phyloP scores from a whole-genome alignment of 2,797 vertebrate species.

The Manis pentadactyla region DNA sequence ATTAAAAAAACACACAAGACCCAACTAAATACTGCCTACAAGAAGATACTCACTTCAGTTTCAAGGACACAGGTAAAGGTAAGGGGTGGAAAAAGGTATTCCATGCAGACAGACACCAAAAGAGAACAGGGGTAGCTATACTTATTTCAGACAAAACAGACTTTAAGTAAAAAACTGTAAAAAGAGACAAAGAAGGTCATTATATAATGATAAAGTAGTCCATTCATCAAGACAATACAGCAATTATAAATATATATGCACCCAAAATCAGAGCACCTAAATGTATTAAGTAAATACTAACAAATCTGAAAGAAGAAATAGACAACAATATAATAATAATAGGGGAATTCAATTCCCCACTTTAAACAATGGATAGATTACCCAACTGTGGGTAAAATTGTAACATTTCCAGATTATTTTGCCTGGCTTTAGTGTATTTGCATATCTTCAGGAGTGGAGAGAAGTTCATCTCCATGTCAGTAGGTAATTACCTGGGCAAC shows the following conservation, averaged over 20 bases:
- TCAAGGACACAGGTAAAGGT: background rate
- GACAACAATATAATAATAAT: background rate
- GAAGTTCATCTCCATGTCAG: too few species aligned
- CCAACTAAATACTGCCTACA: background rate
- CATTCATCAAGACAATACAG: background rate
- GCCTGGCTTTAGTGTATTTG: too few species aligned
- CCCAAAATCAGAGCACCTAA: background rate
- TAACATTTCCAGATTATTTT: too few species aligned
- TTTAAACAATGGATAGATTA: background rate
- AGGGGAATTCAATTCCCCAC: background rate
- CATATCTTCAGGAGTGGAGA: too few species aligned
- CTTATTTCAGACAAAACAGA: background rate
- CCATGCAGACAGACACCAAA: background rate
- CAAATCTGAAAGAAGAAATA: background rate
- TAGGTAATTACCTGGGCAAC: too few species aligned
- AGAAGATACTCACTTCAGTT: background rate
- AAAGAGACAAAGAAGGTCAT: background rate
- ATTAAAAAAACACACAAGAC: background rate
- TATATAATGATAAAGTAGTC: background rate
- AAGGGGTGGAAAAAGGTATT: background rate
- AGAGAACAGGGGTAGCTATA: background rate
- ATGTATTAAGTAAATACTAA: background rate
- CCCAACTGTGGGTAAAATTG: background rate
- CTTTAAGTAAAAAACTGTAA: background rate
- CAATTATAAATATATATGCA: background rate